Base-by-base conservation (phyloP, 1,140 invertebrate species). In the Drosophila athabasca region DNA sequence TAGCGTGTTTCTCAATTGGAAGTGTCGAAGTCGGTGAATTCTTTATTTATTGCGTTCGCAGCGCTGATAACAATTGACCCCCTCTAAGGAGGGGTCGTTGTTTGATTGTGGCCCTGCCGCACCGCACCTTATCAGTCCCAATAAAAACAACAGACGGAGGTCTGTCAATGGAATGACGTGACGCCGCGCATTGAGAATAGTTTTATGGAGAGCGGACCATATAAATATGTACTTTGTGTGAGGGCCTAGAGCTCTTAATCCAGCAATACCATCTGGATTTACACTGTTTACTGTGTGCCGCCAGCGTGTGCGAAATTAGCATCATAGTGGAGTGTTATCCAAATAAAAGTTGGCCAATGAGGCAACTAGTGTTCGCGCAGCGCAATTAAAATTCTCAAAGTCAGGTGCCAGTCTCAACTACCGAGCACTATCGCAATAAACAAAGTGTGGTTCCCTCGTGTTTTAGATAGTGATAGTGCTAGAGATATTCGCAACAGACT, bases 61-160 rank as follows among this genome's bases (percentile, higher is more conserved):
- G 31, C 24, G 35, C 67, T 84, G 81, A 87, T 87, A 87, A 88
- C 59, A 77, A 72, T 76, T 88, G 83, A 87, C 74, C 83, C 62
- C 83, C 62, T 41, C 45, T 41, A 39, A 39, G 24, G 58, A 49
- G 52, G 65, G 24, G 39, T 81, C 65, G 68, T 35, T 73, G 68
- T 62, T 65, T 50, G 55, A 43, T 54, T 31, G 35, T 35, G 60
- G 75, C 48, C 35, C 29, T 45, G 17, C 19, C 24, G 17, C 13
- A 45, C 11, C 62, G 17, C 53, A 45, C 11, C 62, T 76, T 76
- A 76, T 76, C 72, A 55, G 24, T 39, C 35, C 11, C 35, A 31
- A 58, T 57, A 64, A 54, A 31, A 39, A 19, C 53, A 54, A 51
- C 43, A 44, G 45, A 15, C 1, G 29, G 24, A 9, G 15, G 17